Conservation (phyloP, 2,888 invertebrate species). For the Synanthedon vespiformis region DNA sequence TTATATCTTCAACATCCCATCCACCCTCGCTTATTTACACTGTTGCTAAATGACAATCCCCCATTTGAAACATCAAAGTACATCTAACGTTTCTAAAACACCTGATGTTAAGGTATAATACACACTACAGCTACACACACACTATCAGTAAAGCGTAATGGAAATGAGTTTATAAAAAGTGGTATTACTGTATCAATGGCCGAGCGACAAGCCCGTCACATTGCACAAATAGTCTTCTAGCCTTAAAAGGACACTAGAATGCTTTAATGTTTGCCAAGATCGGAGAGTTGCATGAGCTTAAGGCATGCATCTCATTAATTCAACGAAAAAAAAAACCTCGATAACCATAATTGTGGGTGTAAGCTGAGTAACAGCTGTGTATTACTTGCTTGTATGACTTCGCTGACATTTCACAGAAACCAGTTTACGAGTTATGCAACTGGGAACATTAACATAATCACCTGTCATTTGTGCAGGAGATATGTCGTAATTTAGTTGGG, state of each 20-base stretch:
- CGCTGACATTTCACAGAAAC: slow-evolving; percentile 50
- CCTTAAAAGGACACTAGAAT: background rate
- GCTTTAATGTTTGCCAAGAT: slow-evolving; percentile 20
- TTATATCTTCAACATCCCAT: slow-evolving; percentile 16
- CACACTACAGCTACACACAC: no score
- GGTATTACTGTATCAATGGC: background rate
- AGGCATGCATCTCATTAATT: slow-evolving; percentile 22
- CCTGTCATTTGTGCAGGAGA: slow-evolving; percentile 38
- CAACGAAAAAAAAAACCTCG: slow-evolving; percentile 28
- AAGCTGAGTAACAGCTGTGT: slow-evolving; percentile 41
- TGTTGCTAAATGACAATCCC: background rate
- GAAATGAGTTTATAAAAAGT: background rate
- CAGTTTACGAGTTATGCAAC: slow-evolving; percentile 59
- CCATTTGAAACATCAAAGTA: background rate
- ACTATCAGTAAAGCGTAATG: background rate
- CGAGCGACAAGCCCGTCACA: background rate
- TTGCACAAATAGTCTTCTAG: background rate
- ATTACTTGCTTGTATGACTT: slow-evolving; percentile 29
- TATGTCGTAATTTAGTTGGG: slow-evolving; percentile 6
- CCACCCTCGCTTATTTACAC: background rate
- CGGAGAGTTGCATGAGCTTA: slow-evolving; percentile 16
- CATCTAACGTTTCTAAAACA: background rate
- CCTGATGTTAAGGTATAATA: background rate
- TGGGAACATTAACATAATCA: slow-evolving; percentile 47
- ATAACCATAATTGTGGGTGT: slow-evolving; percentile 38